Percentiles rank a stretch among this genome's conserved stretches.
phyloP scores from a whole-genome alignment of 2,113 vertebrate genomes.

The Cyphomyrus plagiostoma region DNA sequence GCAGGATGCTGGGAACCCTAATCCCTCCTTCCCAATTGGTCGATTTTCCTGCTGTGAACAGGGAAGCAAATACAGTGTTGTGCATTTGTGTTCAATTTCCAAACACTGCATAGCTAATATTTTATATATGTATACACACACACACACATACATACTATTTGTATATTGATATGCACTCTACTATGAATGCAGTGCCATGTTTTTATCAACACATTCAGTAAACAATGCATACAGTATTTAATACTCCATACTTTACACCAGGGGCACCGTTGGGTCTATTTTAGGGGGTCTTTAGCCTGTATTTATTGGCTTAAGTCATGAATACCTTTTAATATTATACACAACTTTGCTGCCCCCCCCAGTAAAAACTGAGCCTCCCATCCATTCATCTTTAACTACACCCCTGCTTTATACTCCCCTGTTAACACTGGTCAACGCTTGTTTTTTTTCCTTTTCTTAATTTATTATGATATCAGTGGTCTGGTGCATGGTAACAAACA shows the following conservation, averaged over 20 bases:
- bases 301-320: not conserved
- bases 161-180: not conserved
- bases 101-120: not conserved
- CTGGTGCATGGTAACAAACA: not conserved
- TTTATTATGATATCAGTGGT: not conserved
- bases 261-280: not conserved
- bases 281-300: not conserved
- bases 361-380: not conserved
- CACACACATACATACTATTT: not conserved
- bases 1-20: constrained; percentile 73
- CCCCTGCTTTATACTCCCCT: not conserved
- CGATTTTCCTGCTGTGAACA: constrained; percentile 70
- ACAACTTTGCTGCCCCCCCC: not conserved
- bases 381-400: not conserved
- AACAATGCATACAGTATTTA: not conserved
- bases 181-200: not conserved
- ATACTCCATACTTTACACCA: not conserved
- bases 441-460: too few species aligned
- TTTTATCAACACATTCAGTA: not conserved
- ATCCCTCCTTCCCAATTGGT: constrained; percentile 87
- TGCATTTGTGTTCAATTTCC: not conserved
- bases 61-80: not conserved
- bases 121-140: too few species aligned
- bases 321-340: not conserved
- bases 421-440: not conserved